Percentiles rank a stretch among this genome's conserved stretches.
Conservation (phyloP, 2,888 invertebrate species). For the Hyposoter didymator region DNA sequence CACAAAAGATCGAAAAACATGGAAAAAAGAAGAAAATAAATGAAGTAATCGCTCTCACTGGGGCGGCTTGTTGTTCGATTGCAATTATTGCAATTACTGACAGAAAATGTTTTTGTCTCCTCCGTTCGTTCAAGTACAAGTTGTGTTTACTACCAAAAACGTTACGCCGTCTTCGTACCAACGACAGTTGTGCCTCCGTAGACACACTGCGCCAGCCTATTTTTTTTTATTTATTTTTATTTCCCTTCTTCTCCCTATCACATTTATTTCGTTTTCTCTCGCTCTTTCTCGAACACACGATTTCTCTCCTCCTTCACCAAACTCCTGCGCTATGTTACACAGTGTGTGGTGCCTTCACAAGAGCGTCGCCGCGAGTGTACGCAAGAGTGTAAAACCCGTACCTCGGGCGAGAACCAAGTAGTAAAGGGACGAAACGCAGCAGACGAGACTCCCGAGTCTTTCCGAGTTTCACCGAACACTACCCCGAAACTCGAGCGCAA, state of each 20-base stretch:
- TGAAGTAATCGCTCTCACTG: background rate
- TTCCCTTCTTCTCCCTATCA: background rate
- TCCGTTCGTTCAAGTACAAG: slow-evolving; percentile 67
- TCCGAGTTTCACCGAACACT: slow-evolving; percentile 56
- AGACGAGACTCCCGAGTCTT: slow-evolving; percentile 58
- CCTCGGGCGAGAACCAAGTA: slow-evolving; percentile 22
- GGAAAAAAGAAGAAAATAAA: background rate
- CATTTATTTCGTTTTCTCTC: slow-evolving; percentile 1
- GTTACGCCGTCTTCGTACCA: slow-evolving; percentile 38
- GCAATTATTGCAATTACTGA: slow-evolving; percentile 28
- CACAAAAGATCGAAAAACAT: background rate
- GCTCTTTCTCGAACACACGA: slow-evolving; percentile 18
- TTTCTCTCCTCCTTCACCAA: slow-evolving; percentile 37
- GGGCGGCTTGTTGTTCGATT: background rate
- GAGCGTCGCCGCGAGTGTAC: slow-evolving; percentile 61
- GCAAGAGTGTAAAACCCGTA: slow-evolving; percentile 51
- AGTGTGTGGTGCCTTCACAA: slow-evolving; percentile 63
- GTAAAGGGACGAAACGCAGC: slow-evolving; percentile 61
- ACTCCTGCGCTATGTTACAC: slow-evolving; percentile 56
- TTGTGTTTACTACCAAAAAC: slow-evolving; percentile 76
- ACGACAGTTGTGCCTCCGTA: slow-evolving; percentile 41
- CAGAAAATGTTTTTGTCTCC: background rate
- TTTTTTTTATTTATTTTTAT: slow-evolving; percentile 59
- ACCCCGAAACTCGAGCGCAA: slow-evolving; percentile 66
- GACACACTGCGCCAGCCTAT: slow-evolving; percentile 62